Base-by-base conservation (phyloP, 2,797 vertebrate genomes). In the Microctenopoma lineatum region DNA sequence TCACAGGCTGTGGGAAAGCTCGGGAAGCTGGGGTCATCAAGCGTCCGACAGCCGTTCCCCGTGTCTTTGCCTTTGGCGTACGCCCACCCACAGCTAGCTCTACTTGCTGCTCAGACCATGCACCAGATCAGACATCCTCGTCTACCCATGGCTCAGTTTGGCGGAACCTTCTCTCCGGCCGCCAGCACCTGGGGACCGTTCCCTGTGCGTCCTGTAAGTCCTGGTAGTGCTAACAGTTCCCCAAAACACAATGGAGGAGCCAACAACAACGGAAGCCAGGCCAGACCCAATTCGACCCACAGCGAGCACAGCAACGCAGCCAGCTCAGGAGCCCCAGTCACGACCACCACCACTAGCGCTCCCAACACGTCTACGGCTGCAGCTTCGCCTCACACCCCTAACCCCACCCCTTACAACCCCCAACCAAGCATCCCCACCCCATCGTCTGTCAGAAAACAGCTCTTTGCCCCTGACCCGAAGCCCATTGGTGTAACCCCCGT, bases 151-250 rank as follows among this genome's bases (percentile, higher is more conserved):
- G 97, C 98, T 38, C 97, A 98, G 48, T 98, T 99, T 69, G 98
- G 98, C 71, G 98, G 97, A 81, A 98, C 97, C 50, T 99, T 99
- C 89, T 94, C 97, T 54, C 94, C 96, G 6, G 96, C 97, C 5
- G 94, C 97, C 21, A 98, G 96, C 85, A 98, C 98, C 47, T 99
- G 98, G 98, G 98, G 98, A 72, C 97, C 98, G 70, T 99, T 99
- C 87, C 97, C 98, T 1, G 98, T 99, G 87, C 95, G 98, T 85
- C 97, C 98, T 46, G 97, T 98, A 80, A 98, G 97, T 87, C 96
- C 98, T 1, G 96, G 97, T 85, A 99, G 96, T 71, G 95, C 96
- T 57, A 98, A 95, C 90, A 95, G 95, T 91, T 99, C 98, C 87
- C 98, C 97, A 73, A 99, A 99, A 89, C 98, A 98, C 93, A 98